A percentile compares a stretch with the other conserved stretches of the same genome.
These are phyloP conservation scores for Xyrichtys novacula DNA, from an alignment of 2,797 vertebrate species.

Conservation along the genomic window DNA sequence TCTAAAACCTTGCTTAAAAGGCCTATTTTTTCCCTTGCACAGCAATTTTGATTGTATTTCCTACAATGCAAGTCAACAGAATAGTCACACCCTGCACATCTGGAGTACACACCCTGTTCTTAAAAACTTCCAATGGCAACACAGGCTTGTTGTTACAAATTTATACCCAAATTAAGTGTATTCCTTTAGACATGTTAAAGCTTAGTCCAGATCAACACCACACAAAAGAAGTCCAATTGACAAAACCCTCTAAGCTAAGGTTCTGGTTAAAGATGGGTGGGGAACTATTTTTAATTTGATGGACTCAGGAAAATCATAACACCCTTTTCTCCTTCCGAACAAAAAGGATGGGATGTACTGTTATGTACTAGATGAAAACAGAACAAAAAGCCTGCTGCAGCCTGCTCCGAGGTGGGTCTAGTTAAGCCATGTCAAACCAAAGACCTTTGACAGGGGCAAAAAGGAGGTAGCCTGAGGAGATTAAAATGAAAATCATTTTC, in stretches of 20 bases:
- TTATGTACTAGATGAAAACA: neutral
- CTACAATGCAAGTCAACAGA: too few relatives aligned
- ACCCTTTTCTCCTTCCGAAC: neutral
- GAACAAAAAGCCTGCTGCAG: neutral
- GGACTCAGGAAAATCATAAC: neutral
- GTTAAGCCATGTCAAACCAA: conserved; percentile 1
- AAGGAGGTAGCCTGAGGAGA: neutral
- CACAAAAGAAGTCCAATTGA: neutral
- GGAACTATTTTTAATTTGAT: neutral
- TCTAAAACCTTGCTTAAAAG: too few relatives aligned
- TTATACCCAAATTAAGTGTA: too few relatives aligned
- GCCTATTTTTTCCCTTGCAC: too few relatives aligned
- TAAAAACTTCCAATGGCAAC: too few relatives aligned
- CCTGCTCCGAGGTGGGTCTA: neutral
- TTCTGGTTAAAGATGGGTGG: neutral
- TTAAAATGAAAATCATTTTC: neutral
- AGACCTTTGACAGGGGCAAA: neutral
- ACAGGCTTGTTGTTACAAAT: too few relatives aligned
- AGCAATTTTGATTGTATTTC: too few relatives aligned
- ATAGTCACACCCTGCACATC: too few relatives aligned
- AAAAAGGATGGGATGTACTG: neutral
- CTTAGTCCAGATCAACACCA: neutral
- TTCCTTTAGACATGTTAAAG: too few relatives aligned
- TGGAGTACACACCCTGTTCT: too few relatives aligned
- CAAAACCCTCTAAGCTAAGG: neutral